Evolutionary conservation across 1,140 invertebrate species (phyloP).

Genomic region (Metopolophium dirhodum): DNA sequence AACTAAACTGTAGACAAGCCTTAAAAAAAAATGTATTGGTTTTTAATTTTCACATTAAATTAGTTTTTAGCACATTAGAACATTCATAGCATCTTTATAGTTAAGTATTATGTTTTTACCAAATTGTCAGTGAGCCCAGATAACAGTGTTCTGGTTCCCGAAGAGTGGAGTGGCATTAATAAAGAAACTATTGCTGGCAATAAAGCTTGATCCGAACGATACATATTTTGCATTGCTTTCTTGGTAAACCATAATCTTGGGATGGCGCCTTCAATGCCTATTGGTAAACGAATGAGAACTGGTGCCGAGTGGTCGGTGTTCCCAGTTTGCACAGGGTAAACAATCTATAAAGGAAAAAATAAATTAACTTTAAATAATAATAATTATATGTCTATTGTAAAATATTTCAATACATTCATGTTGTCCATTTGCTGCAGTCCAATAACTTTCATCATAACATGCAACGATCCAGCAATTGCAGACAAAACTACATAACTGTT

Average conservation of each 20-base stretch:
- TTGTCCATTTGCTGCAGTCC: conserved; percentile 66
- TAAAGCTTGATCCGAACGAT: conserved; percentile 7
- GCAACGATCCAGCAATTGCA: conserved; percentile 65
- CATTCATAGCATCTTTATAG: neutral
- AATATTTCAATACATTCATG: conserved; percentile 62
- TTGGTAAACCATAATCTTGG: conserved; percentile 70
- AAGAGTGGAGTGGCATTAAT: conserved; percentile 42
- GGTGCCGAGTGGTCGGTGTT: conserved; percentile 65
- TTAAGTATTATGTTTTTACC: conserved; percentile 24
- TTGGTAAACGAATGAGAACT: conserved; percentile 65
- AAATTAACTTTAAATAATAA: neutral
- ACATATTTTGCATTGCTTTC: conserved; percentile 58
- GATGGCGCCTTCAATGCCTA: conserved; percentile 68
- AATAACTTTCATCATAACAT: conserved; percentile 65
- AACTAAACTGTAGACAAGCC: conserved; percentile 63
- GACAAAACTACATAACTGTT: conserved; percentile 68
- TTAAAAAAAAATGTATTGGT: conserved; percentile 52
- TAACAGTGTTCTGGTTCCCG: conserved; percentile 32
- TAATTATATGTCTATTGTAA: too few relatives aligned
- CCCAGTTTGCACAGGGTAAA: conserved; percentile 62
- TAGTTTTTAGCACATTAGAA: neutral
- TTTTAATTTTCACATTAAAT: neutral
- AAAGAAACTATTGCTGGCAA: conserved; percentile 42
- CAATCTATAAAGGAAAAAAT: conserved; percentile 59
- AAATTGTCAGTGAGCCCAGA: conserved; percentile 36